phyloP scores from a whole-genome alignment of 1,140 invertebrate genomes.

The Samia ricini region DNA sequence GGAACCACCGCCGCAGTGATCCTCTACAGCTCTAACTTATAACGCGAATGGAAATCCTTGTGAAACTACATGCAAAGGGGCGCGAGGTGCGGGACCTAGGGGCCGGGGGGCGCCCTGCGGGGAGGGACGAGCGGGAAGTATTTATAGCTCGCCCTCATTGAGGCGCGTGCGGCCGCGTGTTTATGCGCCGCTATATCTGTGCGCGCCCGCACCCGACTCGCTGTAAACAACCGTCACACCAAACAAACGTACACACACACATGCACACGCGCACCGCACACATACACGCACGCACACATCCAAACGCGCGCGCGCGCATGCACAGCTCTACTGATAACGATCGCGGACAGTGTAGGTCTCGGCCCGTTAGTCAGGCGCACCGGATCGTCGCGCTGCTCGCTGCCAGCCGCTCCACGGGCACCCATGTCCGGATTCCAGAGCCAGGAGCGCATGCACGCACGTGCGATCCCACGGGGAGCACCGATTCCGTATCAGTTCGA shows the following conservation, averaged over 20 bases:
- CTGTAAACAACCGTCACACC: slow-evolving; percentile 23
- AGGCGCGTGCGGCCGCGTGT: slow-evolving; percentile 25
- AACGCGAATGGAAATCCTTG: no score
- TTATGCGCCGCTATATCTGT: slow-evolving; percentile 27
- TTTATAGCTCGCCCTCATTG: slow-evolving; percentile 49
- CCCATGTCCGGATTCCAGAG: background rate
- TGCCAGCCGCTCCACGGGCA: slow-evolving; percentile 3
- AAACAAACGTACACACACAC: background rate
- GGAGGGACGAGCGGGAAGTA: slow-evolving; percentile 21
- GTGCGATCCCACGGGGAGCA: background rate
- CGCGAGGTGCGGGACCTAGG: slow-evolving; percentile 10
- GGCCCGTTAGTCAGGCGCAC: background rate
- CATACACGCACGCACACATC: no score
- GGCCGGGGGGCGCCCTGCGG: slow-evolving; percentile 21
- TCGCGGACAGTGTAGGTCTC: background rate
- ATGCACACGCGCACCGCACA: background rate
- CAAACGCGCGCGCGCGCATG: no score
- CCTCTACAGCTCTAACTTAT: no score
- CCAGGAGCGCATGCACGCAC: background rate
- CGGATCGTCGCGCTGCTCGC: slow-evolving; percentile 12
- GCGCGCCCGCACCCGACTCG: slow-evolving; percentile 20
- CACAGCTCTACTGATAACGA: background rate
- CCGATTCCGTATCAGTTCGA: background rate
- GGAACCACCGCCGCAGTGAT: no score
- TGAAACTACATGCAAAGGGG: no score